Evolutionary conservation across 2,888 invertebrate genomes (phyloP).

Genomic region (Cheilosia impressa): DNA sequence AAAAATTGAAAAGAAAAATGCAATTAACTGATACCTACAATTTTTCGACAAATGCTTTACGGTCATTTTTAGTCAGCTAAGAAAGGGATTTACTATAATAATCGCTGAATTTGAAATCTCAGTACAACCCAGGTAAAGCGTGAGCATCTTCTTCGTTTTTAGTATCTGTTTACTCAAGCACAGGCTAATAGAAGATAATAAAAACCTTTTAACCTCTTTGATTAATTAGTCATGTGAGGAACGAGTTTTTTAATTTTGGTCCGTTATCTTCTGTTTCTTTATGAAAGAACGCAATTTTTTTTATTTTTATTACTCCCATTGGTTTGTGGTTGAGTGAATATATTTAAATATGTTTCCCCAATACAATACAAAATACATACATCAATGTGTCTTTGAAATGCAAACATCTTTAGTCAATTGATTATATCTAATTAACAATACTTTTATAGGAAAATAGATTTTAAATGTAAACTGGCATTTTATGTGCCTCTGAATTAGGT

Average conservation of each 20-base stretch:
- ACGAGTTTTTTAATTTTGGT: not conserved
- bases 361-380: conserved; percentile 16
- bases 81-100: not conserved
- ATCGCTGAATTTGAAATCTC: not conserved
- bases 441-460: too few relatives aligned
- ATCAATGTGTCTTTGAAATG: conserved; percentile 30
- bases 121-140: conserved; percentile 32
- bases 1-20: not conserved
- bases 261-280: not conserved
- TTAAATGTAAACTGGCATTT: too few relatives aligned
- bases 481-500: too few relatives aligned
- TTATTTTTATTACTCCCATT: not conserved
- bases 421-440: too few relatives aligned
- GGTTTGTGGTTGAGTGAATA: not conserved
- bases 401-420: not conserved
- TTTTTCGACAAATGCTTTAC: not conserved
- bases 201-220: conserved; percentile 1
- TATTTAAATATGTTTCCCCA: not conserved
- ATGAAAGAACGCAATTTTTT: not conserved
- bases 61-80: not conserved
- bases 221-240: conserved; percentile 3
- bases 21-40: not conserved
- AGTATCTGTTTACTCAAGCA: not conserved
- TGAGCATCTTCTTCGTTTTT: not conserved
- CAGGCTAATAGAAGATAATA: conserved; percentile 43